Evolutionary conservation across 2,888 invertebrate species (phyloP), one percentile per base, ranked within the genome.

Genomic region (Nephrocerus scutellatus): DNA sequence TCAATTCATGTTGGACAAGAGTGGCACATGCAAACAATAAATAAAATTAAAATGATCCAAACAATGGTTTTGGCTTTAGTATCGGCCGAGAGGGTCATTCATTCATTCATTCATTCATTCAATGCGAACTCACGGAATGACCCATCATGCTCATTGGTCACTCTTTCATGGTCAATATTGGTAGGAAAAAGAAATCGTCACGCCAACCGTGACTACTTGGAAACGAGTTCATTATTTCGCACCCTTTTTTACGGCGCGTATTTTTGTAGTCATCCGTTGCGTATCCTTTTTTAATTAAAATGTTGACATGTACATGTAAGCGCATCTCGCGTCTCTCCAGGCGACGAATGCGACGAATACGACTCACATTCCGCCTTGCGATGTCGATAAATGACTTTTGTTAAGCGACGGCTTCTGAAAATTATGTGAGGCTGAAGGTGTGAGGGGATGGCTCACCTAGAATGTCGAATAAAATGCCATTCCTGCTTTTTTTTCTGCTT

Each of bases 211-310:
- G 60, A 62, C 62, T 54, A 58, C 55, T n/a, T n/a, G n/a, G 54
- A 57, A 63, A 62, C 55, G 63, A 62, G 63, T 62, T 63, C 62
- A 62, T 62, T 63, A 63, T 62, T 62, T 61, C 56, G 62, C 57
- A 62, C 62, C 63, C 63, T 60, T 59, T 58, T 29, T n/a, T 33
- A 29, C 39, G 39, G 30, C 30, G 31, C 38, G 12, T 30, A 29
- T 48, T 45, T 47, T 47, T 42, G 55, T 39, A 48, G 51, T 50
- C 48, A 54, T 48, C 44, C 33, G 23, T 41, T 39, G 48, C 66
- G 63, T 57, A 65, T 63, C 64, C 65, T 64, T 66, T 66, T 66
- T 66, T 66, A 66, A 66, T 66, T 66, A 66, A 66, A 66, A 68
- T 65, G 68, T 66, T 66, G 68, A 68, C 66, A 66, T 67, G 64